Evolutionary conservation across 2,113 vertebrate species (phyloP).

Genomic region (Rhinolophus sinicus): DNA sequence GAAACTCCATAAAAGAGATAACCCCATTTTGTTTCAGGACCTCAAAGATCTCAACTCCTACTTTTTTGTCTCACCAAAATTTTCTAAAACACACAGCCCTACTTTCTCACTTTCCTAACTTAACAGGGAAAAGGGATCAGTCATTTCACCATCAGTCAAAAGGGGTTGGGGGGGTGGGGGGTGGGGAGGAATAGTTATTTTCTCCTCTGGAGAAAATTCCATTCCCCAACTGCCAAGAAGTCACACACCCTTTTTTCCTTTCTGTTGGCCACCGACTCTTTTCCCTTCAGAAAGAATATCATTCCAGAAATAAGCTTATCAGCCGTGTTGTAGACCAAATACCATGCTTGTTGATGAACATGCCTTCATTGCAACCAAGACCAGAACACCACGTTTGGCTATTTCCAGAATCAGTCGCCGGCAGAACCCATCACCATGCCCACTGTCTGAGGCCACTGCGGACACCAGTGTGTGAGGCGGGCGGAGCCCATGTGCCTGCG

Average conservation of each 20-base stretch:
- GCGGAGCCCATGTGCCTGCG: rapidly evolving
- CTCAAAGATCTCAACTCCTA: not conserved
- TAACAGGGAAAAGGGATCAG: not conserved
- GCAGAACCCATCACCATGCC: not conserved
- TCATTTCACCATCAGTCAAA: not conserved
- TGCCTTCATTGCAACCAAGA: not conserved
- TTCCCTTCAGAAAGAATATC: not conserved
- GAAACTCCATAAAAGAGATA: not conserved
- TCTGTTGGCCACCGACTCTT: not conserved
- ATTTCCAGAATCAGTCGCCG: not conserved
- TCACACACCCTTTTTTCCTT: not conserved
- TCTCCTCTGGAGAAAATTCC: not conserved
- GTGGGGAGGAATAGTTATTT: not conserved
- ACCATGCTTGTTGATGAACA: not conserved
- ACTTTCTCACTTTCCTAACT: not conserved
- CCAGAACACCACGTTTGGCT: rapidly evolving
- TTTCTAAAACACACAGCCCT: not conserved
- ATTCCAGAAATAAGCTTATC: not conserved
- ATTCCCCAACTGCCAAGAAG: not conserved
- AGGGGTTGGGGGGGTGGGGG: too few relatives aligned
- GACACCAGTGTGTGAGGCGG: rapidly evolving
- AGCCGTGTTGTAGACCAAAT: not conserved
- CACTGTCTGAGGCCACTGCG: rapidly evolving
- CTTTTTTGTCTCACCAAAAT: not conserved
- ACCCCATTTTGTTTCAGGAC: not conserved